A percentile compares a stretch with the other conserved stretches of the same genome.
Conservation (phyloP, 2,113 vertebrate species). For the Macrotis lagotis region DNA sequence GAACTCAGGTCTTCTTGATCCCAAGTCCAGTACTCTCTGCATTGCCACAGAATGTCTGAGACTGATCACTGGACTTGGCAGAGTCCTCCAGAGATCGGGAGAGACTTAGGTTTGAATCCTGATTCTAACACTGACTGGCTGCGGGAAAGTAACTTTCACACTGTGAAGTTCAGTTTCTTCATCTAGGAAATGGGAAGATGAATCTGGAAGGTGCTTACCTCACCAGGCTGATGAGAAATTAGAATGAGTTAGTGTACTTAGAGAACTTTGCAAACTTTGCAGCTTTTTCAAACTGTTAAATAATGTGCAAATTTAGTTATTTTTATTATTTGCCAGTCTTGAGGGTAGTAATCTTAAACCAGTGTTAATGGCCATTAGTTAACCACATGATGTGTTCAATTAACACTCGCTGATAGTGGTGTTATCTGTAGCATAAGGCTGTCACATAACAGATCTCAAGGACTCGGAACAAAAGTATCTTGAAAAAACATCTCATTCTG, state of each 20-base stretch:
- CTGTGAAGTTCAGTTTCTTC: neutral
- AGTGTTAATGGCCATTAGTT: neutral
- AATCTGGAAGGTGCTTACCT: neutral
- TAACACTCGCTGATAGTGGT: constrained; percentile 40
- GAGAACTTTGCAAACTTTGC: neutral
- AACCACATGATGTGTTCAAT: constrained; percentile 63
- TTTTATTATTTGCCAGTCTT: neutral
- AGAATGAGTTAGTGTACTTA: neutral
- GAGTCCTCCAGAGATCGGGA: too few relatives aligned
- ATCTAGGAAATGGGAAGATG: neutral
- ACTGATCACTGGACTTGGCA: neutral
- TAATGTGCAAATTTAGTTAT: neutral
- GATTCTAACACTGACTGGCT: neutral
- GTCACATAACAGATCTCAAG: constrained; percentile 74
- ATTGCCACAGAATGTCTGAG: neutral
- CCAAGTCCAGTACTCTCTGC: neutral
- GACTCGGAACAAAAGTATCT: constrained; percentile 80
- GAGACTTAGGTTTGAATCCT: neutral
- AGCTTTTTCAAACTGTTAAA: neutral
- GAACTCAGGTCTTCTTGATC: neutral
- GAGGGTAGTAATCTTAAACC: neutral
- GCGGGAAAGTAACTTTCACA: neutral
- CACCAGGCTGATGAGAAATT: neutral
- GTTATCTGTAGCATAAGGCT: constrained; percentile 76
- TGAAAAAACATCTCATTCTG: constrained; percentile 75